These are phyloP conservation scores for Macrotis lagotis DNA, from an alignment of 2,113 vertebrate genomes.

Conservation along the genomic window DNA sequence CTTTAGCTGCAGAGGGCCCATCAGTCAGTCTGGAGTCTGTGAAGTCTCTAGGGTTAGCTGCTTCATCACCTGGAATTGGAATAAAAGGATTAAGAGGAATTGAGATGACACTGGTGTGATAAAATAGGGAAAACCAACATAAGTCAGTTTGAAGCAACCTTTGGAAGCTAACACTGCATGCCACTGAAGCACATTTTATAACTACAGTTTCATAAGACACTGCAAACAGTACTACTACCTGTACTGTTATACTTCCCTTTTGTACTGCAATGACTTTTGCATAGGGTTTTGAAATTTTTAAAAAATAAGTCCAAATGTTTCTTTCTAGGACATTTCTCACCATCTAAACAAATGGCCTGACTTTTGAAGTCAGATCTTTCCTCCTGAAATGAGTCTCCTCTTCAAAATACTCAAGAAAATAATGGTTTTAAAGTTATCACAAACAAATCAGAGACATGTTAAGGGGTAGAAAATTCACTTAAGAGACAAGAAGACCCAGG, in stretches of 20 bases:
- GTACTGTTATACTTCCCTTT: neutral
- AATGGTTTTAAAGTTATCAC: conserved; percentile 18
- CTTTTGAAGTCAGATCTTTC: conserved; percentile 40
- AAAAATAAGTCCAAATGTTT: neutral
- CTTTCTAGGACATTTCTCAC: neutral
- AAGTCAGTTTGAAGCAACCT: neutral
- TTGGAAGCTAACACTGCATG: neutral
- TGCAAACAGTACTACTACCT: neutral
- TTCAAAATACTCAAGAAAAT: conserved; percentile 40
- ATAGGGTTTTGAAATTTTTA: neutral
- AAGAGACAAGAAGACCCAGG: neutral
- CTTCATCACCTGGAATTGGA: conserved; percentile 49
- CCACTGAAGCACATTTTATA: conserved; percentile 20
- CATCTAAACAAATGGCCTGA: neutral
- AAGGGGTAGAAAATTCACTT: neutral
- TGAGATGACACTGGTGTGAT: neutral
- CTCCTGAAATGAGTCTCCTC: conserved; percentile 14
- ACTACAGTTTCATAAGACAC: neutral
- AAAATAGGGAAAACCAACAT: neutral
- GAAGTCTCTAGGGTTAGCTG: conserved; percentile 37
- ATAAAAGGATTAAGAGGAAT: conserved; percentile 31
- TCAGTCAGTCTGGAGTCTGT: neutral
- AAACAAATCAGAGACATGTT: neutral
- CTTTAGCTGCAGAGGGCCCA: accelerated
- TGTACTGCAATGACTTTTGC: neutral